phyloP scores from a whole-genome alignment of 2,113 vertebrate species.

The Pelodiscus sinensis region DNA sequence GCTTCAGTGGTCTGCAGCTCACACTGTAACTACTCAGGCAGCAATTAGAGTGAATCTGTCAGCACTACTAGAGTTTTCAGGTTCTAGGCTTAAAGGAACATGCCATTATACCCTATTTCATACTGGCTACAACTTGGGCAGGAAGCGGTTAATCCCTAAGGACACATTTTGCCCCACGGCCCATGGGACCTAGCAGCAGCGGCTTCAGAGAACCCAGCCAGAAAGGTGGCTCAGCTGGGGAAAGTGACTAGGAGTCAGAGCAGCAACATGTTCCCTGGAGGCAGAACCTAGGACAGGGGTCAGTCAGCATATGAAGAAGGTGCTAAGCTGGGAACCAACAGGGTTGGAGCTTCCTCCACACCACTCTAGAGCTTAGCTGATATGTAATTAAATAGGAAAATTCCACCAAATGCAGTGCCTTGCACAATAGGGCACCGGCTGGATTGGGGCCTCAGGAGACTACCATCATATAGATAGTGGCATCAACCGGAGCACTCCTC shows the following conservation, averaged over 20 bases:
- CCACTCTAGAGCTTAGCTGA: neutral
- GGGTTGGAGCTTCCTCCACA: too few relatives aligned
- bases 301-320: too few relatives aligned
- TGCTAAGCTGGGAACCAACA: too few relatives aligned
- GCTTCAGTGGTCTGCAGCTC: neutral
- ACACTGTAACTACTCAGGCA: neutral
- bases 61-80: neutral
- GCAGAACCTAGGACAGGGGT: too few relatives aligned
- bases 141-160: too few relatives aligned
- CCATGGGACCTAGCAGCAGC: too few relatives aligned
- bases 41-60: neutral
- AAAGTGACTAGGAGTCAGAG: too few relatives aligned
- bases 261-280: too few relatives aligned
- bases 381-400: conserved; percentile 8
- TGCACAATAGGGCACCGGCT: neutral
- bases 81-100: neutral
- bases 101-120: neutral
- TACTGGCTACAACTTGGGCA: neutral
- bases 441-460: neutral
- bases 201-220: too few relatives aligned
- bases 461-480: neutral
- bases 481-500: too few relatives aligned
- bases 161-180: too few relatives aligned
- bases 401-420: conserved; percentile 14
- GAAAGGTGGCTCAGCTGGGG: too few relatives aligned